Evolutionary conservation across 2,888 invertebrate species (phyloP).

Genomic region (Trichopria drosophilae): DNA sequence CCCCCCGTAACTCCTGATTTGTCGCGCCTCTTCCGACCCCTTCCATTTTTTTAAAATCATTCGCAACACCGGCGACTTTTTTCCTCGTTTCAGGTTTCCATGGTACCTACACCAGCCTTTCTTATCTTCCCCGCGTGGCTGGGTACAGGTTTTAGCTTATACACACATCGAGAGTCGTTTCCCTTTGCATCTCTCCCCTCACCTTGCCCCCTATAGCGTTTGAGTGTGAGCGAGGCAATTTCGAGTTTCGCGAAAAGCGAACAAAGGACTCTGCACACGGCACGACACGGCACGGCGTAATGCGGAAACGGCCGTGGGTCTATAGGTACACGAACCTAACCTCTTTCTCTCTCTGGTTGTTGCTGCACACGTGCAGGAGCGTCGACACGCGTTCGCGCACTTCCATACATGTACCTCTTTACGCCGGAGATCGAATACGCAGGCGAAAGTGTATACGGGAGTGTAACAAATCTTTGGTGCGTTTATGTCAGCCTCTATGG

Average conservation of each 20-base stretch:
- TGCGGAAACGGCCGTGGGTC: constrained; percentile 31
- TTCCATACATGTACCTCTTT: too few relatives aligned
- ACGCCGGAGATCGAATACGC: too few relatives aligned
- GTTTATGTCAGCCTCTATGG: too few relatives aligned
- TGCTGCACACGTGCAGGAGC: constrained; percentile 1
- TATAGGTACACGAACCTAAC: not conserved
- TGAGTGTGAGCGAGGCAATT: constrained; percentile 23
- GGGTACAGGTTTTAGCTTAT: not conserved
- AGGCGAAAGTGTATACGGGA: too few relatives aligned
- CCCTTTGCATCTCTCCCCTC: constrained; percentile 6
- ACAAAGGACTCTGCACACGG: constrained; percentile 34
- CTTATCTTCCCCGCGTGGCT: constrained; percentile 1
- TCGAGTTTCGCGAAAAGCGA: constrained; percentile 24
- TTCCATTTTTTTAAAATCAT: too few relatives aligned
- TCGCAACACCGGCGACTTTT: too few relatives aligned
- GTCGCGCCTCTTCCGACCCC: too few relatives aligned
- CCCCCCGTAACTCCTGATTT: too few relatives aligned
- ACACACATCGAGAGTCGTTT: constrained; percentile 12
- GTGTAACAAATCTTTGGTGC: too few relatives aligned
- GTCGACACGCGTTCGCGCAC: not conserved
- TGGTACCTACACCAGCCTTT: too few relatives aligned
- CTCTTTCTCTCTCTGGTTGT: too few relatives aligned
- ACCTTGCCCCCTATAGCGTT: constrained; percentile 2
- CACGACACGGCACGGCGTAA: constrained; percentile 28
- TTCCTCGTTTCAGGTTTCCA: too few relatives aligned